Evolutionary conservation across 1,140 invertebrate species (phyloP), one percentile per base, ranked within the genome.

Genomic region (Wasmannia auropunctata): DNA sequence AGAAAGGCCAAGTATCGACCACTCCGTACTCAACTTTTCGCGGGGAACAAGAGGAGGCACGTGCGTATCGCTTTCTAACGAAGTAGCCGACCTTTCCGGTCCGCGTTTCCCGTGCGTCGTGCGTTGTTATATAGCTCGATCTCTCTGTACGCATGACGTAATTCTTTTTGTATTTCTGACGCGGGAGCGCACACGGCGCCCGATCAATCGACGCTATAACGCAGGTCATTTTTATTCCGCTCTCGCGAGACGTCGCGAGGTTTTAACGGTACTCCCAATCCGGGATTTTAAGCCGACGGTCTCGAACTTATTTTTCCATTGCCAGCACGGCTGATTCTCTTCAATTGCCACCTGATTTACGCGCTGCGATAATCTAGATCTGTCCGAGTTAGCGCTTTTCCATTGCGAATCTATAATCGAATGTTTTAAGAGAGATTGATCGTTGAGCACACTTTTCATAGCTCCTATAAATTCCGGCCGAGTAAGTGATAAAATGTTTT

Each of bases 1-100:
- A n/a, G n/a, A n/a, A 54, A 85, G 56, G 70, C 37, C 54, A 40
- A 31, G 25, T 76, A 75, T 85, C 72, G 81, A 85, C 72, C 74
- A 43, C 60, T 60, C 34, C 22, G 37, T 14, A 40, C 56, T 37
- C 34, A 37, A 70, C 70, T 84, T 62, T 11, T n/a, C 58, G 16
- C 14, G 60, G 28, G 49, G 70, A 76, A n/a, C n/a, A n/a, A 62
- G 40, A 76, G 34, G 28, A 76, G 43, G 31, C 81, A 81, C 65
- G 79, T 81, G 79, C 79, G 65, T 81, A 56, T 51, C 65, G 49
- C 37, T 72, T 72, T 72, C 51, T 72, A 79, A 79, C 16, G 19
- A 51, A 65, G 28, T 65, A 56, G 65, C 79, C n/a, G 79, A 72
- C 49, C 37, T 46, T 72, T 43, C 37, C 25, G 67, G 51, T n/a